These are phyloP conservation scores for Zoanthus sociatus DNA, from an alignment of 92 coral and sea anemone species.

Conservation along the genomic window DNA sequence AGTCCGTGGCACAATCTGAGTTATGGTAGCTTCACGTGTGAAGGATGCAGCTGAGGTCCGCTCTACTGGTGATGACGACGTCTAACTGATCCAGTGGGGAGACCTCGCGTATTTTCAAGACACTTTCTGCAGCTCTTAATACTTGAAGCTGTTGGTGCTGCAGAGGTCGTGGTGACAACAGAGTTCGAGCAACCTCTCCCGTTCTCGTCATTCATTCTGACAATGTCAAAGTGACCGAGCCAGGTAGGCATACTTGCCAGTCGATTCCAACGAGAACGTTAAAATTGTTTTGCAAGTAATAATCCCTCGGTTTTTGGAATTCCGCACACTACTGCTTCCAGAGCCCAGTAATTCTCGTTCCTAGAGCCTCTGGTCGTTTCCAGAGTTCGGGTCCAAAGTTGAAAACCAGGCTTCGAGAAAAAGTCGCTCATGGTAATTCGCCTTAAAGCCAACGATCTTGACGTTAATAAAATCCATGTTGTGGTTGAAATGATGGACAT, in stretches of 20 bases:
- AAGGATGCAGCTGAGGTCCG: background rate
- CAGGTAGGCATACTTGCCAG: background rate
- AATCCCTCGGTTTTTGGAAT: slow-evolving; percentile 4
- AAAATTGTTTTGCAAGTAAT: slow-evolving; percentile 15
- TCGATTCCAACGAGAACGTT: slow-evolving; percentile 8
- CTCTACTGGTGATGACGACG: background rate
- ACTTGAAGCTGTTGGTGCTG: background rate
- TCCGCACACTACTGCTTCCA: background rate
- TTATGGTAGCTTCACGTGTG: background rate
- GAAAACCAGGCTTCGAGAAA: too few relatives aligned
- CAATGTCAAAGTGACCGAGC: background rate
- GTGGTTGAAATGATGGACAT: too few relatives aligned
- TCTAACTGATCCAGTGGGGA: background rate
- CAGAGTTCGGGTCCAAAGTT: too few relatives aligned
- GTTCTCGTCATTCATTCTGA: background rate
- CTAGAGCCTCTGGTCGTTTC: too few relatives aligned
- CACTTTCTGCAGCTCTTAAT: background rate
- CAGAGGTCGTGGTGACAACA: too few relatives aligned
- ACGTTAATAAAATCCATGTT: too few relatives aligned
- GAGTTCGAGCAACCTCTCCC: too few relatives aligned
- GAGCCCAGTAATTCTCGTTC: background rate
- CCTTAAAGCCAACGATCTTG: too few relatives aligned
- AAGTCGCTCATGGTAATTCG: too few relatives aligned
- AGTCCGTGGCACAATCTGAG: background rate
- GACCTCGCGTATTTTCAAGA: background rate